Conservation (phyloP, 2,113 vertebrate genomes). For the Cyprinus carpio region DNA sequence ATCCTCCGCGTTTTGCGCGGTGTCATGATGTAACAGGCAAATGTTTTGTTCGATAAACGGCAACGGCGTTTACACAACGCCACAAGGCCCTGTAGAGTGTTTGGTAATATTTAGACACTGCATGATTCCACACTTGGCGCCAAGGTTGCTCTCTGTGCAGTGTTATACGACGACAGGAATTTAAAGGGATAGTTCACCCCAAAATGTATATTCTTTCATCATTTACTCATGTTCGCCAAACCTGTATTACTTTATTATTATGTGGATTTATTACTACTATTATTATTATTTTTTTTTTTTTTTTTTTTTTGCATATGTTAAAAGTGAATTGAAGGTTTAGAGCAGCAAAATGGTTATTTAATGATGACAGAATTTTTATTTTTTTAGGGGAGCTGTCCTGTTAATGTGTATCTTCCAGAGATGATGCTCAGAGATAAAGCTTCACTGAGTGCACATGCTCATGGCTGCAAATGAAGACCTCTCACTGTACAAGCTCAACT, state of each 20-base stretch:
- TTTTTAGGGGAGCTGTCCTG: too few relatives aligned
- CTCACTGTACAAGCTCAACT: background rate
- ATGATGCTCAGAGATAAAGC: background rate
- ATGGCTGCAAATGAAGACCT: background rate
- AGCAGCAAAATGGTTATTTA: too few relatives aligned
- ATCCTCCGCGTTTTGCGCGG: constrained; percentile 6
- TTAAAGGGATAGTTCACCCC: background rate
- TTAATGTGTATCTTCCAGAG: too few relatives aligned
- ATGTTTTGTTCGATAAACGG: background rate
- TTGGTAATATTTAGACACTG: constrained; percentile 20
- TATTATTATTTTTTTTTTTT: too few relatives aligned
- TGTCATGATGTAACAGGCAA: constrained; percentile 8
- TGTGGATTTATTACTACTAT: background rate
- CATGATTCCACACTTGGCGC: constrained; percentile 1
- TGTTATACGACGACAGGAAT: background rate
- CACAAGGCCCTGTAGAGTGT: background rate
- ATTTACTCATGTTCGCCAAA: too few relatives aligned
- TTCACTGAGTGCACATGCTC: constrained; percentile 10
- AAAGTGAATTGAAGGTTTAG: background rate
- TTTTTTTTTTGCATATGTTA: background rate
- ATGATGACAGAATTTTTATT: too few relatives aligned
- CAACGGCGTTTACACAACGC: background rate
- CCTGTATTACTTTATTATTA: too few relatives aligned
- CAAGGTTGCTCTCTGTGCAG: constrained; percentile 7
- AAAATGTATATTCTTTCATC: too few relatives aligned